A percentile compares a stretch with the other conserved stretches of the same genome.
These are phyloP conservation scores for Dromiciops gliroides DNA, from an alignment of 2,113 vertebrate species.

Conservation along the genomic window DNA sequence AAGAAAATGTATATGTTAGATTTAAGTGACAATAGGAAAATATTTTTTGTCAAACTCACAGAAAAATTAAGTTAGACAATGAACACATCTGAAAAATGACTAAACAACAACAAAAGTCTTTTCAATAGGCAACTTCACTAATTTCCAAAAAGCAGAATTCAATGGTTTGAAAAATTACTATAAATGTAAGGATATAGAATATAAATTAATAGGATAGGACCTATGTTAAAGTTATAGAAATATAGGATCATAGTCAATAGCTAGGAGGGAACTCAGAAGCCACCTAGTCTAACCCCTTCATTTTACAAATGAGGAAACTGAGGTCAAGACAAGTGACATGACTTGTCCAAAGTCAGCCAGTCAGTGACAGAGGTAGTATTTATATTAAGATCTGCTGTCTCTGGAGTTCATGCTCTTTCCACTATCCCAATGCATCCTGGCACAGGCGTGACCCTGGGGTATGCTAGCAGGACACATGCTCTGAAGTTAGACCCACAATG, in stretches of 20 bases:
- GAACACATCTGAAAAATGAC: background rate
- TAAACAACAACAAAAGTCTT: background rate
- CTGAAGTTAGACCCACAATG: background rate
- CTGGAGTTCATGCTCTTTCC: background rate
- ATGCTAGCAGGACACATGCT: background rate
- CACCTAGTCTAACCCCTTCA: background rate
- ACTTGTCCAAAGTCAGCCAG: background rate
- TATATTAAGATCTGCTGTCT: background rate
- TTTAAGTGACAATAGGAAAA: background rate
- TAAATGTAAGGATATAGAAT: background rate
- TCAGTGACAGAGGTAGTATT: background rate
- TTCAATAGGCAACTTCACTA: background rate
- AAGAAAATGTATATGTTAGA: background rate
- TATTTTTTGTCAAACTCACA: background rate
- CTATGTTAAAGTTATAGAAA: background rate
- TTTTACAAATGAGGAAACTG: background rate
- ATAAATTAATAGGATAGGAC: background rate
- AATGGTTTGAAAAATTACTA: background rate
- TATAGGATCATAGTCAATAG: background rate
- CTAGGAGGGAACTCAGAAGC: background rate
- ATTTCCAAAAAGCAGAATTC: background rate
- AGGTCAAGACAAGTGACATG: background rate
- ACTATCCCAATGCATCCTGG: background rate
- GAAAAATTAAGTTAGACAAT: background rate
- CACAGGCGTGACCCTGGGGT: background rate